Percentiles rank a stretch among this genome's conserved stretches.
Conservation (phyloP, 2,888 invertebrate genomes). For the Hirtodrosophila duncani region DNA sequence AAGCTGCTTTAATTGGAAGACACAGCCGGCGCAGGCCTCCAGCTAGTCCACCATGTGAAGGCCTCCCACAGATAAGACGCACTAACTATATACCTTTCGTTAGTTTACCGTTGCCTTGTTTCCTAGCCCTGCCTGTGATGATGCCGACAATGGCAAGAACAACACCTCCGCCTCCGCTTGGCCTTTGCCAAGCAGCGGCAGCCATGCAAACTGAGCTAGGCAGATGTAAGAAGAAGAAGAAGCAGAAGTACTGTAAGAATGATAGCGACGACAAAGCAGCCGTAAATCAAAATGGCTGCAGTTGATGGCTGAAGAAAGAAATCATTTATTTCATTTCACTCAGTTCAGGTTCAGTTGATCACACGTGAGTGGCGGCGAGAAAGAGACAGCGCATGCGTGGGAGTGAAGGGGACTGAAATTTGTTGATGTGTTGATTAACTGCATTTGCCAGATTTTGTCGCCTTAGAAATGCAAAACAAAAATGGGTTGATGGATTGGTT, state of each 20-base stretch:
- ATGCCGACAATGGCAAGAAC: slow-evolving; percentile 47
- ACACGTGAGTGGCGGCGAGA: slow-evolving; percentile 23
- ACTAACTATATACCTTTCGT: slow-evolving; percentile 41
- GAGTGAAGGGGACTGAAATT: slow-evolving; percentile 30
- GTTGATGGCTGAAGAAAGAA: slow-evolving; percentile 71
- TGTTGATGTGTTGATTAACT: slow-evolving; percentile 47
- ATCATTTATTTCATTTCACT: slow-evolving; percentile 48
- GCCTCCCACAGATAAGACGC: slow-evolving; percentile 28
- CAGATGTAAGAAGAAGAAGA: not conserved
- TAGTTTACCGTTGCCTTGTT: slow-evolving; percentile 54
- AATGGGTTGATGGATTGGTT: slow-evolving; percentile 29
- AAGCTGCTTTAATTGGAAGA: slow-evolving; percentile 47
- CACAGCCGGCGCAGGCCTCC: not conserved
- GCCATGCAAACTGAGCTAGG: slow-evolving; percentile 42
- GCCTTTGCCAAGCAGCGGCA: no score
- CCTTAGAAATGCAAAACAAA: not conserved
- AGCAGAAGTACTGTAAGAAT: not conserved
- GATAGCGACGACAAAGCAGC: slow-evolving; percentile 38
- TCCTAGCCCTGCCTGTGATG: slow-evolving; percentile 31
- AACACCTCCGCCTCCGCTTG: no score
- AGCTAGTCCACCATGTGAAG: not conserved
- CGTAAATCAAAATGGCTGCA: slow-evolving; percentile 79
- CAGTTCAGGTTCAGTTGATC: no score
- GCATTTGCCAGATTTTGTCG: slow-evolving; percentile 6
- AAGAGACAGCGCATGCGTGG: slow-evolving; percentile 61